A percentile compares a stretch with the other conserved stretches of the same genome.
Conservation (phyloP, 2,888 invertebrate species). For the Lysandra bellargus region DNA sequence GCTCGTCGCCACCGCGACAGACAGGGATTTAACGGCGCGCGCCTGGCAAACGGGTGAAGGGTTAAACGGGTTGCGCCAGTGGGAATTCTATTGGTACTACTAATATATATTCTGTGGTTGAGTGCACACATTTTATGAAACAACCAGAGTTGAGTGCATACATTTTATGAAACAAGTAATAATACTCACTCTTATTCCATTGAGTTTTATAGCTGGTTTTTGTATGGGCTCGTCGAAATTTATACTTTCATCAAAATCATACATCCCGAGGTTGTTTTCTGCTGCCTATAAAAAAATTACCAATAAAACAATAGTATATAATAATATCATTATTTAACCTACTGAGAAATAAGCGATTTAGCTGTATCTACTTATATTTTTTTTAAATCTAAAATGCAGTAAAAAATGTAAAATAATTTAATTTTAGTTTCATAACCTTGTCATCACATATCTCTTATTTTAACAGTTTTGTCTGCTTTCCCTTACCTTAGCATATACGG, state of each 20-base stretch:
- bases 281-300: slow-evolving; percentile 46
- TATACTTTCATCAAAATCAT: slow-evolving; percentile 62
- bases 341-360: neutral
- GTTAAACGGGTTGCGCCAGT: no score
- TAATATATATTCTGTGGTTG: no score
- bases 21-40: no score
- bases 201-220: slow-evolving; percentile 73
- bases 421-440: slow-evolving; percentile 2
- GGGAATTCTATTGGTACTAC: no score
- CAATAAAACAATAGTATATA: neutral
- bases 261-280: slow-evolving; percentile 43
- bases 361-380: neutral
- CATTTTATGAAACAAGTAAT: neutral
- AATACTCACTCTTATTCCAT: slow-evolving; percentile 72
- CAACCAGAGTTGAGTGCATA: neutral
- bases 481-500: slow-evolving; percentile 47
- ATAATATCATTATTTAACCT: neutral
- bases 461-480: neutral
- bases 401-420: neutral
- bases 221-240: slow-evolving; percentile 58
- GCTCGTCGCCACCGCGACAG: no score
- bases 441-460: neutral
- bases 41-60: no score
- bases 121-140: no score
- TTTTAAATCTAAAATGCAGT: neutral